A percentile compares a stretch with the other conserved stretches of the same genome.
Conservation (phyloP, 2,113 vertebrate species). For the Puffinus mauretanicus region DNA sequence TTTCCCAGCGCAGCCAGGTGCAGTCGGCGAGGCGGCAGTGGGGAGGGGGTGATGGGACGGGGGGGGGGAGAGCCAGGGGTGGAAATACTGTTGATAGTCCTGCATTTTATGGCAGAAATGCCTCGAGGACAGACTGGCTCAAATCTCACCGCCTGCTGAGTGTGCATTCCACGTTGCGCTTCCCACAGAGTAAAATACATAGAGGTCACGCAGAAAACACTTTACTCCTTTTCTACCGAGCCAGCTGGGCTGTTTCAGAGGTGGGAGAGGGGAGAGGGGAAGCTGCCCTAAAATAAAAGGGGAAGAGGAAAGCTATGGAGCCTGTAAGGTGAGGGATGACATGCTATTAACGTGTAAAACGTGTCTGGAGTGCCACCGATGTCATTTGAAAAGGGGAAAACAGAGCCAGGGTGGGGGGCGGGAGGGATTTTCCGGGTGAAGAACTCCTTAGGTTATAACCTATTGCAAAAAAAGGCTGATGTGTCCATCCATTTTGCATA, state of each 20-base stretch:
- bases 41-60: background rate
- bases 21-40: background rate
- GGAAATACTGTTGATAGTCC: background rate
- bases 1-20: conserved; percentile 49
- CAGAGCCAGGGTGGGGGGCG: background rate
- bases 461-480: background rate
- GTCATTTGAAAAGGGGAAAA: conserved; percentile 13
- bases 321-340: conserved; percentile 22
- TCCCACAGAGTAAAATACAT: conserved; percentile 45
- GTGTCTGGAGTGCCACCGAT: background rate
- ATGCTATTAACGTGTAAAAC: conserved; percentile 21
- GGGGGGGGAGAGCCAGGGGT: background rate
- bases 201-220: conserved; percentile 74
- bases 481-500: conserved; percentile 66
- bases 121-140: conserved; percentile 37
- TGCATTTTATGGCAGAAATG: conserved; percentile 50
- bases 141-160: conserved; percentile 31
- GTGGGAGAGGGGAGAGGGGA: conserved; percentile 18
- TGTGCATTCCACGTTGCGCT: conserved; percentile 51
- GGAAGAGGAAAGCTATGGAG: conserved; percentile 7
- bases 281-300: background rate
- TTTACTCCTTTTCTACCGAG: conserved; percentile 7
- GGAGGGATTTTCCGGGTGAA: conserved; percentile 21
- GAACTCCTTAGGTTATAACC: conserved; percentile 44
- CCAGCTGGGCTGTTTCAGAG: background rate